Percentiles rank a stretch among this genome's conserved stretches.
phyloP scores from a whole-genome alignment of 1,140 invertebrate genomes.

The Trachymyrmex septentrionalis region DNA sequence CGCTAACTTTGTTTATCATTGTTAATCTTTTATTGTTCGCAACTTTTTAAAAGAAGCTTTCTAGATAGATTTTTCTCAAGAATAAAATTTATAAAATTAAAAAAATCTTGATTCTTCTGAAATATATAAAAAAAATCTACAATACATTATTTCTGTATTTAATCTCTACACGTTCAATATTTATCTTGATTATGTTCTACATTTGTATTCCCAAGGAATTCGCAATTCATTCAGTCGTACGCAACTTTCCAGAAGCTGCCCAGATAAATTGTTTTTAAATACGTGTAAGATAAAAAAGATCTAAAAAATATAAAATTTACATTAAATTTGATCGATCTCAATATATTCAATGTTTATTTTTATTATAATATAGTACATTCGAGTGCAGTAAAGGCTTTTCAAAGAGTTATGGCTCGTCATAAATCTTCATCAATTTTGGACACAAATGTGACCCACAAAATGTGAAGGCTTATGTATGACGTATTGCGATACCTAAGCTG shows the following conservation, averaged over 20 bases:
- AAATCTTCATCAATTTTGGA: background rate
- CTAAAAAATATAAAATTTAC: background rate
- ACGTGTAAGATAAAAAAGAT: background rate
- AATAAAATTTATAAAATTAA: too few species aligned
- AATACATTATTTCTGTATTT: too few species aligned
- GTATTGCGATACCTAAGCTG: background rate
- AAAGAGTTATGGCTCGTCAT: background rate
- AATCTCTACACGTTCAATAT: too few species aligned
- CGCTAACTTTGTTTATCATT: too few species aligned
- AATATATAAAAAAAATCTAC: too few species aligned
- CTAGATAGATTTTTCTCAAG: too few species aligned
- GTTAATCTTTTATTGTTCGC: too few species aligned
- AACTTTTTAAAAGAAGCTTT: too few species aligned
- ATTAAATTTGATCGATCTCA: constrained; percentile 11
- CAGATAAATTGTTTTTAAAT: background rate
- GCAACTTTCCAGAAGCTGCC: background rate
- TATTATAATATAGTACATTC: background rate
- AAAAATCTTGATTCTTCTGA: too few species aligned
- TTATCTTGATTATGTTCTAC: background rate
- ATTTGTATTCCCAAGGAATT: background rate
- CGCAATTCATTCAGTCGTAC: background rate
- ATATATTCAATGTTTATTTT: background rate
- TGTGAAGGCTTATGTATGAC: background rate
- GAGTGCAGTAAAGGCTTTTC: background rate
- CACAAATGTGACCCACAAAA: background rate